phyloP scores from a whole-genome alignment of 1,140 invertebrate genomes.

The Brachionus asplanchnoidis region DNA sequence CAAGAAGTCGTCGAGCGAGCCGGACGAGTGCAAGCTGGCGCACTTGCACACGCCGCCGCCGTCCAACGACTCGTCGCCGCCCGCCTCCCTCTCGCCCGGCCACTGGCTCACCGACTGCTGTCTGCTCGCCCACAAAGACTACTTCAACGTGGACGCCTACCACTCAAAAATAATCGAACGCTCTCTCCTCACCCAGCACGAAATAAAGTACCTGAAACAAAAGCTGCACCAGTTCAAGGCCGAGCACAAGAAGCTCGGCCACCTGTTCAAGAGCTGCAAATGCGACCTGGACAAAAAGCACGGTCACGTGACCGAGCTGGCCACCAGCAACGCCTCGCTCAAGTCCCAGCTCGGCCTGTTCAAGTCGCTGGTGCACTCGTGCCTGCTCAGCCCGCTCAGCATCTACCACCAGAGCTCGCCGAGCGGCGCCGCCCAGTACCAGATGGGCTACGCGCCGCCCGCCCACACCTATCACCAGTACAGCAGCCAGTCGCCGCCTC shows the following conservation, averaged over 20 bases:
- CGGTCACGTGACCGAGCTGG: background rate
- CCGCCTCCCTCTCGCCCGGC: background rate
- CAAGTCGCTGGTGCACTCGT: constrained; percentile 26
- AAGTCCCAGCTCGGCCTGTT: constrained; percentile 5
- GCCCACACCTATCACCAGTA: background rate
- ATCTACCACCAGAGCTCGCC: background rate
- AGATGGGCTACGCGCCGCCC: background rate
- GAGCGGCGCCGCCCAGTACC: background rate
- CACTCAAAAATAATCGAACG: constrained; percentile 29
- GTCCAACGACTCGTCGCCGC: background rate
- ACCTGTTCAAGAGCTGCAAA: constrained; percentile 11
- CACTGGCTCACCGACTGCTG: constrained; percentile 19
- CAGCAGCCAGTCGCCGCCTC: background rate
- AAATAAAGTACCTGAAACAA: constrained; percentile 6
- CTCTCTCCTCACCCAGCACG: background rate
- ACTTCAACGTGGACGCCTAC: constrained; percentile 19
- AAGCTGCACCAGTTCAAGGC: constrained; percentile 27
- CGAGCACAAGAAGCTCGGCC: constrained; percentile 10
- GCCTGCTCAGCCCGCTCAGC: background rate
- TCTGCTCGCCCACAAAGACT: background rate
- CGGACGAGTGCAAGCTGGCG: background rate
- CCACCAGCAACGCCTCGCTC: background rate
- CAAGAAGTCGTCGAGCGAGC: background rate
- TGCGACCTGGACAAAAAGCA: background rate
- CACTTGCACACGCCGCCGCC: constrained; percentile 12